Conservation (phyloP, 1,140 invertebrate genomes). For the Aphidius ervi region DNA sequence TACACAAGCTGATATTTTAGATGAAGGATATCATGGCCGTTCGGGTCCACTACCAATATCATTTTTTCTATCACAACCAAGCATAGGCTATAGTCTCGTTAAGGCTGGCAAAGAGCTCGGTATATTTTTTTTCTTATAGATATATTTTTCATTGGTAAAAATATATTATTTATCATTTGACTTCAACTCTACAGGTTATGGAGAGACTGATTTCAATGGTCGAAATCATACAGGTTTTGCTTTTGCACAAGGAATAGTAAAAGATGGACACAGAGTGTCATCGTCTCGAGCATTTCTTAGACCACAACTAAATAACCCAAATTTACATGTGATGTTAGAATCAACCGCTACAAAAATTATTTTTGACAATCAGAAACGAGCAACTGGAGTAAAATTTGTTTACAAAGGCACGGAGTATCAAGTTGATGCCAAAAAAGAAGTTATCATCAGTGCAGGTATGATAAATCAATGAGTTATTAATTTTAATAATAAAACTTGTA, state of each 20-base stretch:
- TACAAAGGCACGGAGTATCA: constrained; percentile 50
- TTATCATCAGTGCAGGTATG: constrained; percentile 61
- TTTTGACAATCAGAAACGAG: constrained; percentile 65
- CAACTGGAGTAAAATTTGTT: constrained; percentile 66
- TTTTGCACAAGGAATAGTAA: constrained; percentile 82
- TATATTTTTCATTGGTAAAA: not conserved
- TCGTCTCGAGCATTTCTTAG: constrained; percentile 76
- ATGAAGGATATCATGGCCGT: constrained; percentile 70
- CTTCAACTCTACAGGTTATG: constrained; percentile 60
- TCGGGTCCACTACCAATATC: constrained; percentile 75
- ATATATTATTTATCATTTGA: not conserved
- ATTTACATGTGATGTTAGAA: constrained; percentile 74
- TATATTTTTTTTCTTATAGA: constrained; percentile 31
- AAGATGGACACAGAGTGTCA: constrained; percentile 81
- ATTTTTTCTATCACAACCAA: constrained; percentile 82
- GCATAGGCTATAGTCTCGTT: constrained; percentile 75
- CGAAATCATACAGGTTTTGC: constrained; percentile 72
- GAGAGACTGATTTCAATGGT: constrained; percentile 78
- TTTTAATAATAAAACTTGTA: too few species aligned
- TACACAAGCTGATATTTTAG: constrained; percentile 68
- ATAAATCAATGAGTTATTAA: constrained; percentile 27
- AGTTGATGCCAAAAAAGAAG: constrained; percentile 56
- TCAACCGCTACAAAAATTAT: constrained; percentile 69
- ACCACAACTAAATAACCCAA: constrained; percentile 69
- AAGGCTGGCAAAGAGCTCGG: constrained; percentile 78